Conservation (phyloP, 1,140 invertebrate species). For the Sweltsa coloradensis region DNA sequence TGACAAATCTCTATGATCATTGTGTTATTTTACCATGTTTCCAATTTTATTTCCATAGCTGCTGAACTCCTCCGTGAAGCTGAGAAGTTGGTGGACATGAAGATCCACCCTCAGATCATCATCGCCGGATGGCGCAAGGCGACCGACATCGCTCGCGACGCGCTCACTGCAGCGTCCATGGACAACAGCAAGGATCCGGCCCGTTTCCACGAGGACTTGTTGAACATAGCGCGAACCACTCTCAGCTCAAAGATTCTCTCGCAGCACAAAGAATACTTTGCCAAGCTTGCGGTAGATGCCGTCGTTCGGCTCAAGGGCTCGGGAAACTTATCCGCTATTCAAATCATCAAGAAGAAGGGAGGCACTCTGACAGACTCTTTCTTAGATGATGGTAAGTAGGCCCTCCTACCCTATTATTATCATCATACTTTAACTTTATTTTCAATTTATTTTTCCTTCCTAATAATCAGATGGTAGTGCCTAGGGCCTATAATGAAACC, state of each 20-base stretch:
- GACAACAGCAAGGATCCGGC: conserved; percentile 68
- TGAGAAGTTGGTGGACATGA: conserved; percentile 85
- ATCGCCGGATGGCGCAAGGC: conserved; percentile 90
- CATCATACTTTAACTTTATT: neutral
- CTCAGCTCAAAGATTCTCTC: conserved; percentile 96
- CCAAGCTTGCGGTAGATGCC: conserved; percentile 90
- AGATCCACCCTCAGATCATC: conserved; percentile 97
- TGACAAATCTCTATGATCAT: too few species aligned
- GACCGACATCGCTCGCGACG: conserved; percentile 65
- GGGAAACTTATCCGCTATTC: conserved; percentile 90
- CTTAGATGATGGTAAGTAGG: conserved; percentile 79
- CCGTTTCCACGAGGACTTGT: conserved; percentile 74
- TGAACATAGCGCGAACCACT: conserved; percentile 96
- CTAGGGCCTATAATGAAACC: neutral
- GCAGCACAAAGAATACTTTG: conserved; percentile 95
- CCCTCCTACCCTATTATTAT: conserved; percentile 3
- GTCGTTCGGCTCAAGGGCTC: conserved; percentile 90
- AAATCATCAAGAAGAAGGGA: conserved; percentile 94
- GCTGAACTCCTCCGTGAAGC: conserved; percentile 91
- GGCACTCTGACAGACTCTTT: conserved; percentile 90
- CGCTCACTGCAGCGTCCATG: conserved; percentile 60
- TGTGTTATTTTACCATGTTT: too few species aligned
- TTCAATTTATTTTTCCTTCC: neutral
- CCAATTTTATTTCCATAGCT: conserved; percentile 42
- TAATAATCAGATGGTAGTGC: neutral